A percentile compares a stretch with the other conserved stretches of the same genome.
Evolutionary conservation across 2,888 invertebrate species (phyloP).

Genomic region (Andrena praecox): DNA sequence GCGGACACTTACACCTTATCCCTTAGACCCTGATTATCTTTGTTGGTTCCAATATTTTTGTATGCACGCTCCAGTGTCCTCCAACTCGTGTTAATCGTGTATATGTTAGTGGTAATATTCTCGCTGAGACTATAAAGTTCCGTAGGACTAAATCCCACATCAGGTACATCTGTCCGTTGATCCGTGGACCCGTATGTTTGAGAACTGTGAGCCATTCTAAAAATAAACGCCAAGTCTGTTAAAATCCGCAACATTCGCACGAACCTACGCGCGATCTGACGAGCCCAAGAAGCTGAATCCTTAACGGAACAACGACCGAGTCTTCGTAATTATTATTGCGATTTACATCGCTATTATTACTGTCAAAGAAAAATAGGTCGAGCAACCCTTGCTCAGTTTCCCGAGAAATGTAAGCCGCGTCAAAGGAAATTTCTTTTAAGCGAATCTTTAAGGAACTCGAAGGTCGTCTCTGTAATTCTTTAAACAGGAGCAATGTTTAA

Average conservation of each 20-base stretch:
- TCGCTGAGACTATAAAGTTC: constrained; percentile 93
- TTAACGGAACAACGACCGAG: not conserved
- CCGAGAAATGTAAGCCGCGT: not conserved
- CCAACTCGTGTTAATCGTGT: constrained; percentile 91
- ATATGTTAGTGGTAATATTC: constrained; percentile 92
- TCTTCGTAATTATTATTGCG: not conserved
- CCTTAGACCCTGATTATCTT: constrained; percentile 89
- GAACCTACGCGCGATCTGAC: not conserved
- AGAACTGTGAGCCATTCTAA: constrained; percentile 83
- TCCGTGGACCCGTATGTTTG: constrained; percentile 84
- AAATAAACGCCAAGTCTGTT: constrained; percentile 32
- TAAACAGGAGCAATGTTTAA: too few species aligned
- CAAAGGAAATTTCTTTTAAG: not conserved
- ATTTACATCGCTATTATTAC: not conserved
- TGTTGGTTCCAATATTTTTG: constrained; percentile 91
- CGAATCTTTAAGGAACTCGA: too few species aligned
- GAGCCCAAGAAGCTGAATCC: too few species aligned
- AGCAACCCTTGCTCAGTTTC: not conserved
- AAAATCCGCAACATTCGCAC: not conserved
- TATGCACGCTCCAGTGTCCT: constrained; percentile 90
- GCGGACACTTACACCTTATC: constrained; percentile 87
- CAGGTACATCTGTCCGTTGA: constrained; percentile 87
- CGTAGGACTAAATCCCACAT: constrained; percentile 90
- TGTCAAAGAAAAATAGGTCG: not conserved
- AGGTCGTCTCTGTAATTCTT: too few species aligned